phyloP scores from a whole-genome alignment of 2,888 invertebrate species.

The Rhodophaea formosa region DNA sequence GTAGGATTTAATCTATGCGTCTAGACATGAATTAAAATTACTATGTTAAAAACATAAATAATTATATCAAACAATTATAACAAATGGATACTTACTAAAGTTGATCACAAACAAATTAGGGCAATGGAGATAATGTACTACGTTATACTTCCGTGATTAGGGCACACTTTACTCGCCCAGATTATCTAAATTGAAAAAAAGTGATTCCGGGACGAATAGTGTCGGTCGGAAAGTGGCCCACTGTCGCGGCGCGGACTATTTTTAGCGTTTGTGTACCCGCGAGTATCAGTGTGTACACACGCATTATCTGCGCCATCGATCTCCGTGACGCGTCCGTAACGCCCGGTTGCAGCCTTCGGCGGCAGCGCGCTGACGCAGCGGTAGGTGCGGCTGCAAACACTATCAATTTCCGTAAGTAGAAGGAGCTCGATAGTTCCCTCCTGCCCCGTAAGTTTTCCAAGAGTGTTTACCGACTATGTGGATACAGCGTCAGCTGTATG shows the following conservation, averaged over 20 bases:
- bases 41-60: no score
- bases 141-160: no score
- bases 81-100: no score
- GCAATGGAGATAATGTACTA: no score
- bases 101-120: no score
- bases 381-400: not conserved
- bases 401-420: not conserved
- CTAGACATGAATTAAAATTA: no score
- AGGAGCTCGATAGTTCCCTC: not conserved
- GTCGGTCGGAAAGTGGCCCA: not conserved
- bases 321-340: not conserved
- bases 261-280: not conserved
- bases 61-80: no score
- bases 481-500: no score
- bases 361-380: not conserved
- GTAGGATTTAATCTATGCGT: no score
- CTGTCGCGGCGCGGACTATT: not conserved
- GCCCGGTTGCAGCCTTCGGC: slow-evolving; percentile 5
- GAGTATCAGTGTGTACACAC: not conserved
- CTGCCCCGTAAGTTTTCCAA: not conserved
- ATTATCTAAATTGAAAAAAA: no score
- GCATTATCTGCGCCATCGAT: slow-evolving; percentile 1
- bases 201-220: not conserved
- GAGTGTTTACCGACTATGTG: no score
- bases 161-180: no score